phyloP scores from a whole-genome alignment of 2,888 invertebrate genomes.

The Fragum sueziense region DNA sequence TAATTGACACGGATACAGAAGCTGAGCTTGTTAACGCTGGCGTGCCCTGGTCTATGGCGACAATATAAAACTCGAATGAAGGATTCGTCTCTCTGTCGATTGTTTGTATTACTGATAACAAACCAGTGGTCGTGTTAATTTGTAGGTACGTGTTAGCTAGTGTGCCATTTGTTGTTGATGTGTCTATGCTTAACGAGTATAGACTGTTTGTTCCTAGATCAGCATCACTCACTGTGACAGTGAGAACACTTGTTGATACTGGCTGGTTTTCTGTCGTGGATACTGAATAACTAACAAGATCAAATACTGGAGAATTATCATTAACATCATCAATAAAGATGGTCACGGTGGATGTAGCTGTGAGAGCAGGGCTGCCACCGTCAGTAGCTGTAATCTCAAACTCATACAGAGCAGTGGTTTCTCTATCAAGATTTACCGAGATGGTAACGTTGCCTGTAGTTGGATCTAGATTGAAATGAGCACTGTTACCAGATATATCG shows the following conservation, averaged over 20 bases:
- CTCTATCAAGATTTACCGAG: conserved; percentile 62
- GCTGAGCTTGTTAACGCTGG: conserved; percentile 52
- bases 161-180: conserved; percentile 52
- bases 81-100: conserved; percentile 72
- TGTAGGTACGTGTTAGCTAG: conserved; percentile 64
- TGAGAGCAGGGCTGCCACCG: conserved; percentile 61
- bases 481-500: conserved; percentile 44
- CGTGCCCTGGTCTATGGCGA: conserved; percentile 61
- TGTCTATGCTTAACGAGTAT: conserved; percentile 66
- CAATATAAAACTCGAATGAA: conserved; percentile 63
- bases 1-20: conserved; percentile 65
- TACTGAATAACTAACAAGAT: conserved; percentile 52
- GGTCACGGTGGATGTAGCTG: conserved; percentile 65
- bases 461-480: conserved; percentile 60
- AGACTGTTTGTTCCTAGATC: conserved; percentile 69
- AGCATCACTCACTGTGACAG: conserved; percentile 64
- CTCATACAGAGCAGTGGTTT: conserved; percentile 59
- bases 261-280: conserved; percentile 66
- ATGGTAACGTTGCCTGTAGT: conserved; percentile 61
- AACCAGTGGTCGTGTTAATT: conserved; percentile 64
- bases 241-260: conserved; percentile 62
- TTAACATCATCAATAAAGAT: conserved; percentile 73
- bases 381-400: conserved; percentile 67
- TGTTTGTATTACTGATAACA: conserved; percentile 62
- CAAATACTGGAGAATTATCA: conserved; percentile 73